A percentile compares a stretch with the other conserved stretches of the same genome.
phyloP scores from a whole-genome alignment of 2,888 invertebrate genomes.

The Caenorhabditis sp. region DNA sequence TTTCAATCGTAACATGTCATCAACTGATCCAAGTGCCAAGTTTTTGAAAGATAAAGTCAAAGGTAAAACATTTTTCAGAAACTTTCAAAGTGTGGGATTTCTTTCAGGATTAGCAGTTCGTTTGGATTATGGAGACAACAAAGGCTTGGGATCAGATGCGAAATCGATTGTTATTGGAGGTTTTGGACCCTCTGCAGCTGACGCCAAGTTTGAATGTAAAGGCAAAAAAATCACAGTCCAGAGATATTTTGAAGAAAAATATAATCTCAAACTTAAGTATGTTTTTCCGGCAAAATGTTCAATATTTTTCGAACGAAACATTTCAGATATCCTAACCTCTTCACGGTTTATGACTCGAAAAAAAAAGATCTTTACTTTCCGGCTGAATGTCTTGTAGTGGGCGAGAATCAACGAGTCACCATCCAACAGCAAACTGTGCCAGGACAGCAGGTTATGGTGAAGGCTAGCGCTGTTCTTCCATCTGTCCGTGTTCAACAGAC shows the following conservation, averaged over 20 bases:
- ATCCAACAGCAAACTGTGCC: not conserved
- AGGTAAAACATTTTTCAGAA: not conserved
- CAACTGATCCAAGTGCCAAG: not conserved
- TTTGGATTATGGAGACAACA: not conserved
- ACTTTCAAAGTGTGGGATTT: not conserved
- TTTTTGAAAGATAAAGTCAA: not conserved
- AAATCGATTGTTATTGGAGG: not conserved
- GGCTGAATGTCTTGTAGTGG: not conserved
- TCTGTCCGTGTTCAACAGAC: not conserved
- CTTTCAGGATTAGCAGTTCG: not conserved
- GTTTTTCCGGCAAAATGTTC: too few species aligned
- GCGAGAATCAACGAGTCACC: slow-evolving; percentile 2
- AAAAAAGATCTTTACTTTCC: not conserved
- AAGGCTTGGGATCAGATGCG: not conserved
- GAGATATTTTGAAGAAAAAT: not conserved
- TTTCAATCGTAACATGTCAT: not conserved
- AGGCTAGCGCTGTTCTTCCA: not conserved
- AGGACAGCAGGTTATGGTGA: not conserved
- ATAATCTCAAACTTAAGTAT: not conserved
- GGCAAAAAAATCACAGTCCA: not conserved
- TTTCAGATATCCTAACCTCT: not conserved
- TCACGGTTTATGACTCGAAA: not conserved
- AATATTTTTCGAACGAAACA: too few species aligned
- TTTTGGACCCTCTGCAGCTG: not conserved
- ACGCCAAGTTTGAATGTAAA: not conserved